Conservation (phyloP, 2,113 vertebrate species). For the Pyrgilauda ruficollis region DNA sequence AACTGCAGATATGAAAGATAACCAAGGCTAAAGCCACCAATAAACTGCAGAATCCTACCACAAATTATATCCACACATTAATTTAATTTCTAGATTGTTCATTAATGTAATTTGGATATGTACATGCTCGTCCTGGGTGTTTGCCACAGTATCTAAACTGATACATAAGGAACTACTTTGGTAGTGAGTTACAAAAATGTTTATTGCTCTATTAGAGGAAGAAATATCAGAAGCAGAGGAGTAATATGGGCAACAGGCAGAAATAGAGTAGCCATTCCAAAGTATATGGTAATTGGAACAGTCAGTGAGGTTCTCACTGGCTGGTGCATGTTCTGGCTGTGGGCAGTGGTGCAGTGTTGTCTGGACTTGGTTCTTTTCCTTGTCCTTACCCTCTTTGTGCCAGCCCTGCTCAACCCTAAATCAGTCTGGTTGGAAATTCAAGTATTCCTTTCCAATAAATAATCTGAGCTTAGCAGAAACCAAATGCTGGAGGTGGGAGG, state of each 20-base stretch:
- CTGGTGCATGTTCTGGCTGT: neutral
- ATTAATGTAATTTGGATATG: neutral
- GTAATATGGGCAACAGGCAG: neutral
- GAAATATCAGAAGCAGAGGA: neutral
- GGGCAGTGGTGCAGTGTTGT: neutral
- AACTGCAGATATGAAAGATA: neutral
- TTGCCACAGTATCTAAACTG: neutral
- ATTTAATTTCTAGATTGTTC: neutral
- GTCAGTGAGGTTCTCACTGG: neutral
- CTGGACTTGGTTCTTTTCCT: neutral
- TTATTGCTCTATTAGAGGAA: neutral
- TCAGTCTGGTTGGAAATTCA: neutral
- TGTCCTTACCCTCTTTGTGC: neutral
- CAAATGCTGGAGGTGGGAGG: neutral
- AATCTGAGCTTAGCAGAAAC: neutral
- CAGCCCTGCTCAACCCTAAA: neutral
- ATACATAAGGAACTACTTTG: neutral
- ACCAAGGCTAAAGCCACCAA: neutral
- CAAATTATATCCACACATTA: neutral
- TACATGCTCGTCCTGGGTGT: neutral
- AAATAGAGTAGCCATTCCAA: neutral
- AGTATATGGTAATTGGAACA: neutral
- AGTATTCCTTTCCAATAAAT: neutral
- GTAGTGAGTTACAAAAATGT: neutral
- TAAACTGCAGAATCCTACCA: neutral